Evolutionary conservation across 2,113 vertebrate genomes (phyloP), one percentile per base, ranked within the genome.

Genomic region (Calonectris borealis): DNA sequence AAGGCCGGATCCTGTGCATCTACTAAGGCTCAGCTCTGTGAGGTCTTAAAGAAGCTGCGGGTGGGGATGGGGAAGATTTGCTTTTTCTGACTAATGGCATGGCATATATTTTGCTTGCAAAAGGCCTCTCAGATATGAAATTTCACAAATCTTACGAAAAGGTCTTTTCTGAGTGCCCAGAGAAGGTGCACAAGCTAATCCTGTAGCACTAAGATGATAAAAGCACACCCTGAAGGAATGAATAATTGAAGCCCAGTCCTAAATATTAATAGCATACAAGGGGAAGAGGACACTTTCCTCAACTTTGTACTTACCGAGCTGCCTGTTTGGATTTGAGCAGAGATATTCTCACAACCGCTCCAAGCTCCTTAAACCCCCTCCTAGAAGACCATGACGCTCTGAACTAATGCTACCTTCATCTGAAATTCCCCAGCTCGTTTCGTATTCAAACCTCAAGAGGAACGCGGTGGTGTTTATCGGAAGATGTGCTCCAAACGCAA

Each of bases 251-350:
- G 92, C 66, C 54, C 7, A 10, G 83, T 17, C 78, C 94, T 96
- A 97, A 97, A 97, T 97, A 97, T 97, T 97, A 94, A 97, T 96
- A 79, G 79, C 65, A 80, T 90, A 84, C 94, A 92, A 94, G 90
- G 62, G 71, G 90, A 92, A 88, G 83, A 93, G 78, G 90, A 90
- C 86, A 82, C 69, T 94, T 93, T 29, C 66, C 80, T 94, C 89
- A 97, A 57, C 91, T 94, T 84, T 83, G 86, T 87, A 90, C 94
- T 96, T 95, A 95, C 58, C 0, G 0, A 96, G 71, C 93, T 92
- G 94, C 88, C 88, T 84, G 61, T 52, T 94, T 82, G 46, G 80
- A 95, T 83, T 76, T 88, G 83, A 88, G 86, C 40, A 44, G 68
- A 96, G 77, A 93, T 58, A 84, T 64, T 87, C 72, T 88, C 83